Base-by-base conservation (phyloP, 53 echinoderm and acorn worm species). In the Antedon mediterranea region DNA sequence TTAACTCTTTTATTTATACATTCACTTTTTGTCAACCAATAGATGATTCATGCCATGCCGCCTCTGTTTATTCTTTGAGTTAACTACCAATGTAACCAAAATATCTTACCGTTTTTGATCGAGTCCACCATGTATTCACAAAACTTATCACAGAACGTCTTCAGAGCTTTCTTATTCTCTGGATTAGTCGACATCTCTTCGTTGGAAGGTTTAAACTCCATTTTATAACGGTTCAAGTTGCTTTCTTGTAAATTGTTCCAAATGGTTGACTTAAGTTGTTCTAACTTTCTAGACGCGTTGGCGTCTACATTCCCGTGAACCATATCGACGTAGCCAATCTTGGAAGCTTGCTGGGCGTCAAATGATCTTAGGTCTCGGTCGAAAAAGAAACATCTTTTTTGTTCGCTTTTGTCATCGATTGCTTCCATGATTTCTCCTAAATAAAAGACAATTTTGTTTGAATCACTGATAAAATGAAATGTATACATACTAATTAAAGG, bases 101-200 rank as follows among this genome's bases (percentile, higher is more conserved):
- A n/a, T n/a, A n/a, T n/a, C n/a, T 77, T 79, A 93, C 93, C 81
- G 79, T 78, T 72, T 28, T 88, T 79, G 76, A 93, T 84, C 27
- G 93, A 90, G 30, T 87, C 72, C n/a, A 93, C 75, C 82, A 93
- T 88, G 31, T 85, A 93, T 3, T 81, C 33, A 43, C 90, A 93
- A 81, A 93, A 93, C 72, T 74, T 78, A 34, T 93, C 93, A 28
- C 77, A 74, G 43, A 93, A 93, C 5, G 80, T 84, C 30, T 79
- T 77, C 75, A 93, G 77, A 0, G 82, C 34, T 43, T 83, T 83
- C 41, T 85, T 90, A 74, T 93, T 93, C 74, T 80, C 33, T 28
- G 88, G 83, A 30, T 85, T 89, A 27, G 83, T 80, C 30, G 31
- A 30, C 90, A 90, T 90, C 31, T 83, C 82, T 9, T 87, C 85